Base-by-base conservation (phyloP, 2,888 invertebrate species). In the Liposcelis brunnea region DNA sequence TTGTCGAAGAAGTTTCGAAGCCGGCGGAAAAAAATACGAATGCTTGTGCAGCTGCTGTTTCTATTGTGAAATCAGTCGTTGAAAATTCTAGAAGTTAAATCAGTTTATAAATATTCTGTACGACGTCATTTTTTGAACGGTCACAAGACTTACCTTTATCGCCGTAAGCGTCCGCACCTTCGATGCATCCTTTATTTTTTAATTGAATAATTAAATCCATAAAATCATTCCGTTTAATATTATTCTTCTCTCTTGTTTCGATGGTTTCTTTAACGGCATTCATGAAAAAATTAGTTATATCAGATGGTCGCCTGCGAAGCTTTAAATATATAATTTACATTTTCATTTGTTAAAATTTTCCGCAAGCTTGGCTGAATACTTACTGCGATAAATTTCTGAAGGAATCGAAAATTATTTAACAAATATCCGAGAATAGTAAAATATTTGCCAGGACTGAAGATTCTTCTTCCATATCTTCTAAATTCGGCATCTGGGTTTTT, bases 151-250 rank as follows among this genome's bases (percentile, higher is more conserved):
- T n/a, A n/a, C n/a, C n/a, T n/a, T n/a, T n/a, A n/a, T n/a, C n/a
- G n/a, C n/a, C n/a, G n/a, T n/a, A n/a, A n/a, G n/a, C n/a, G n/a
- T 40, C 40, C 6, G 16, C 40, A 19, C 16, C 40, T 7, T 40
- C 40, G 6, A 40, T 19, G 7, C 11, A 19, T 6, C 40, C 40
- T 19, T 40, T 40, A 6, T 67, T 64, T 51, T 64, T 68, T 49
- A 72, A 54, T 36, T 70, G 65, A 35, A 72, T 70, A 6, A 73
- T 58, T 2, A 70, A 61, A 54, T 72, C 69, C 48, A 73, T 55
- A 53, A 71, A 71, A 54, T 73, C 73, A 48, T 69, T 67, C 37
- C 70, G 58, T 26, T 58, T 61, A 44, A 64, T 55, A 33, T 64
- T 62, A 26, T 62, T 56, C 2, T 55, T 45, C 50, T 66, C 64